Evolutionary conservation across 2,797 vertebrate genomes (phyloP), one percentile per base, ranked within the genome.

Genomic region (Rhadinocentrus ornatus): DNA sequence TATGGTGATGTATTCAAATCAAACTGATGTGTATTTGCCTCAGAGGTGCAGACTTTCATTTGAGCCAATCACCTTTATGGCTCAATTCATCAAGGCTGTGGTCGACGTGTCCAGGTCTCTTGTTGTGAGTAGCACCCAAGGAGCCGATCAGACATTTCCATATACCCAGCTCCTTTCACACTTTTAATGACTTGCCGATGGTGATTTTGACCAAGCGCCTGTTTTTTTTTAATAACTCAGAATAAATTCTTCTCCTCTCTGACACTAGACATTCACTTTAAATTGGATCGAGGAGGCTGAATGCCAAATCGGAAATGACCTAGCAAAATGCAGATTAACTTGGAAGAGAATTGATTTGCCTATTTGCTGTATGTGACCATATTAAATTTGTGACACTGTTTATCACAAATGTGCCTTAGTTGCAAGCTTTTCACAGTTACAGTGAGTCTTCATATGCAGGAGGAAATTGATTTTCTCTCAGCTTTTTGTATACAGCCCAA

Each of bases 171-270:
- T 84, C 80, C 82, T 88, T 86, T 91, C 84, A 79, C 76, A 76
- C 88, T 91, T 93, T 91, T 91, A 92, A 93, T 91, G 89, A 91
- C 83, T 91, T 86, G 88, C 88, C 83, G 73, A 84, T 81, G 90
- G 90, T 91, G 89, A 82, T 91, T 90, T 90, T 85, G 66, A 70
- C 80, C 83, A 62, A 84, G 84, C 80, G 73, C 61, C 80, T 83
- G 69, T 82, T 31, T 64, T 52, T 52, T 90, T 91, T 89, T 86
- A 89, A 90, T 85, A 83, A 86, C 80, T 86, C 34, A 2, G 78
- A 91, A 91, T 91, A 89, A 89, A 92, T 92, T 86, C 77, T 74
- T 77, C 79, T 64, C 88, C 78, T 83, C 71, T 79, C 75, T 80
- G 77, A 81, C 82, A 81, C 74, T 50, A 88, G 87, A 86, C 80